Evolutionary conservation across 23 tunicate genomes (phyloP), one percentile per base, ranked within the genome.

Genomic region (Ciona savignyi): DNA sequence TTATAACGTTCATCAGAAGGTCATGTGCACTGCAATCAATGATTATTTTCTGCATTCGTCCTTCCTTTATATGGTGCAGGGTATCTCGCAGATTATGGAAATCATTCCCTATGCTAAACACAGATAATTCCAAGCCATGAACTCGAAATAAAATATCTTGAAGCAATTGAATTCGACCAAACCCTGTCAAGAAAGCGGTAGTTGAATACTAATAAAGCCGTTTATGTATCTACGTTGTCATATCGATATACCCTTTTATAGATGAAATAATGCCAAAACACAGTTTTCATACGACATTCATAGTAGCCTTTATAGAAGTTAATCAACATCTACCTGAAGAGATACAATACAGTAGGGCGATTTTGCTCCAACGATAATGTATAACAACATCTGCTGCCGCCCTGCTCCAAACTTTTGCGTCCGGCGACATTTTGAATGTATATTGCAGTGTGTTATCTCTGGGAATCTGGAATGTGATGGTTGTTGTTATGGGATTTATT

Each of bases 291-390:
- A n/a, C n/a, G n/a, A n/a, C n/a, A n/a, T n/a, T n/a, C n/a, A n/a
- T 11, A 49, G 61, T 11, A 49, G 61, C 19, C 20, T 49, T 49
- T 20, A 49, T 49, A 49, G 15, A 11, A 15, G 20, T 11, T 49
- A 49, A 11, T 11, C 20, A 49, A 49, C 15, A 11, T 11, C 27
- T 33, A 72, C 76, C 76, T 49, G 63, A n/a, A 72, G 49, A 2
- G 22, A 65, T 51, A 30, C 85, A 81, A 49, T 72, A 81, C 27
- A 81, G 21, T 27, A 81, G 51, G 4, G 85, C 85, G 1, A 81
- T 25, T 6, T 73, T 73, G 34, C n/a, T 73, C 85, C 85, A 81
- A 22, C 48, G 21, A 62, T 35, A 73, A 65, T 73, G 35, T 0
- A 65, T 1, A 4, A 32, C 49, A n/a, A 81, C 1, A 65, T 81